Conservation (phyloP, 2,113 vertebrate species). For the Siphamia tubifer region DNA sequence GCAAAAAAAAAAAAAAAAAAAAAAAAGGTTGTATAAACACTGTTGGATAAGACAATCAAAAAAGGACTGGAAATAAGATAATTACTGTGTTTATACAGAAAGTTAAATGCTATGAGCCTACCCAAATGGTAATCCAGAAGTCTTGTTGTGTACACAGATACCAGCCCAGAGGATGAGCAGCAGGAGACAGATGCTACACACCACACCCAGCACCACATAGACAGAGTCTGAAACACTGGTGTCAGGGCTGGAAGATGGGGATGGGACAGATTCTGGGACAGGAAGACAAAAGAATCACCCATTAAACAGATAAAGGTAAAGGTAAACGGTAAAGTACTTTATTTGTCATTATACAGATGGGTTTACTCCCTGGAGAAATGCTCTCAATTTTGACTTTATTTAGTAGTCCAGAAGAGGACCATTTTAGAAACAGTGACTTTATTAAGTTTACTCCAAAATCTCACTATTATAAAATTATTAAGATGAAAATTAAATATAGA, state of each 20-base stretch:
- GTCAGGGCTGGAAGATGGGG: conserved; percentile 82
- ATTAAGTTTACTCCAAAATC: too few relatives aligned
- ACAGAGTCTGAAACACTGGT: conserved; percentile 68
- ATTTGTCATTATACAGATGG: too few relatives aligned
- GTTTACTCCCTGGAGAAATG: too few relatives aligned
- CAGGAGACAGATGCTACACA: conserved; percentile 78
- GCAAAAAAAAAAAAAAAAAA: neutral
- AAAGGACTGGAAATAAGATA: neutral
- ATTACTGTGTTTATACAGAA: neutral
- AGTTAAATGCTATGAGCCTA: conserved; percentile 64
- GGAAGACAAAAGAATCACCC: neutral
- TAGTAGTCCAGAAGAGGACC: too few relatives aligned
- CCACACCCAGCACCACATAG: conserved; percentile 80
- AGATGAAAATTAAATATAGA: too few relatives aligned
- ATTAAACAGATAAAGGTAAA: neutral
- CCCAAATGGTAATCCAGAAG: conserved; percentile 83
- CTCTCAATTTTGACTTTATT: too few relatives aligned
- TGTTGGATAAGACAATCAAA: neutral
- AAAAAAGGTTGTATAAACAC: neutral
- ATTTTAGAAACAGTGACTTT: too few relatives aligned
- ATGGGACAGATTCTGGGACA: conserved; percentile 41
- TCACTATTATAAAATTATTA: too few relatives aligned
- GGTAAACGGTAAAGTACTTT: too few relatives aligned
- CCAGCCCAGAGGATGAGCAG: conserved; percentile 80
- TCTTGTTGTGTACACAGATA: conserved; percentile 78